Evolutionary conservation across 1,140 invertebrate species (phyloP), one percentile per base, ranked within the genome.

Genomic region (Stegodyphus dumicola): DNA sequence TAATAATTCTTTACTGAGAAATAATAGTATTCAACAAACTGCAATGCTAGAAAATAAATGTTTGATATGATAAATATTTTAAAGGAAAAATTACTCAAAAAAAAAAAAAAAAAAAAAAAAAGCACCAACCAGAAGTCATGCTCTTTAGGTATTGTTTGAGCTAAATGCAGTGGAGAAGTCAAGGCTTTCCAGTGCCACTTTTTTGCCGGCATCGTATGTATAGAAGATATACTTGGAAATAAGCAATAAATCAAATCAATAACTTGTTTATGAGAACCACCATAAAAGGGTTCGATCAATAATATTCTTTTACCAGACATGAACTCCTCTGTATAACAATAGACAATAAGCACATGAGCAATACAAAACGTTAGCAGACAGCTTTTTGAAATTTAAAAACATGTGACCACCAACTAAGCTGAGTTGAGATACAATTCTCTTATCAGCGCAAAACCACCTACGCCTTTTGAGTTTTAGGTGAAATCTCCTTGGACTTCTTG

Each of bases 161-260:
- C 92, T 83, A 95, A 92, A 84, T 93, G 92, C 0, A 95, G 89
- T 0, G 94, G 93, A 52, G 93, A 92, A 53, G 93, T 94, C 78
- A 95, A 89, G 0, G 94, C 93, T 87, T 94, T 90, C 95, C 95
- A 95, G 88, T 95, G 95, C 95, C 95, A 95, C 89, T 95, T 95
- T 89, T 95, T 95, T 6, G 93, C 93, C 13, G 92, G 91, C 88
- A 95, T 90, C 6, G 92, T 93, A 60, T 92, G 90, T 10, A 94
- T 88, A 78, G 91, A 90, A 77, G 90, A 86, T 17, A 88, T 85
- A 51, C 88, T 60, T 49, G 51, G 75, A 2, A 89, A 81, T 53
- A 89, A 79, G 17, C 90, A 90, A 11, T 89, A 81, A 56, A 94
- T 85, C 11, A 92, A 90, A 87, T 93, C 92, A 67, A 94, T 92